These are phyloP conservation scores for Scomber japonicus DNA, from an alignment of 2,113 vertebrate genomes.

Conservation along the genomic window DNA sequence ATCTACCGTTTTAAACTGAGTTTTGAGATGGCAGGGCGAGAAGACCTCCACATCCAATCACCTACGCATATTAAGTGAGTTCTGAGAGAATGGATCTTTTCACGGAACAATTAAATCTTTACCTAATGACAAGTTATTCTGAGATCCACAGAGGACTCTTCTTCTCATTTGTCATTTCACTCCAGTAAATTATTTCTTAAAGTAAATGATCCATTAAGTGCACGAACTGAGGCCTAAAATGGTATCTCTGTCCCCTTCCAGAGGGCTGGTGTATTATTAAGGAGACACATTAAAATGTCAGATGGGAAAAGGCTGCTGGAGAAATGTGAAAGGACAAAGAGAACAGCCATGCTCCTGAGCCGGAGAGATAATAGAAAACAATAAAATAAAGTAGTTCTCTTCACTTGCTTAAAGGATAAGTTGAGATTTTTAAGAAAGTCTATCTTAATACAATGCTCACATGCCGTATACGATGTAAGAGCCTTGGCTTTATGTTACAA, in stretches of 20 bases:
- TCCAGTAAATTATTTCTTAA: constrained; percentile 45
- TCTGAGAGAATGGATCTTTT: background rate
- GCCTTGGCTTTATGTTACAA: background rate
- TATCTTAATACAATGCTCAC: background rate
- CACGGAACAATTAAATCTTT: constrained; percentile 43
- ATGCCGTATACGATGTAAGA: constrained; percentile 11
- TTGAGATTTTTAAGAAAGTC: background rate
- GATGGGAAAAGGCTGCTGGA: constrained; percentile 11
- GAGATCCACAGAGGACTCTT: constrained; percentile 5
- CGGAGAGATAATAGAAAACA: constrained; percentile 47
- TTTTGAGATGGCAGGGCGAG: too few species aligned
- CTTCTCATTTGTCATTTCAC: constrained; percentile 45
- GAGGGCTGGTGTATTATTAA: constrained; percentile 49
- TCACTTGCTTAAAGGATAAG: constrained; percentile 11
- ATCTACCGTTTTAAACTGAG: too few species aligned
- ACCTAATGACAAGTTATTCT: constrained; percentile 15
- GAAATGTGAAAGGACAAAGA: constrained; percentile 31
- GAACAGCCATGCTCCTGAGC: constrained; percentile 5
- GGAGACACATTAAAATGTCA: constrained; percentile 65
- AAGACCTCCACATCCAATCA: too few species aligned
- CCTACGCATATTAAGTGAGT: background rate
- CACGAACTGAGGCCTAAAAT: constrained; percentile 22
- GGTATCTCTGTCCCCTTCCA: constrained; percentile 35
- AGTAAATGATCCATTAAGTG: constrained; percentile 58
- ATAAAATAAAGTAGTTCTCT: constrained; percentile 46